These are phyloP conservation scores for Narcine bancroftii DNA, from an alignment of 2,113 vertebrate genomes.

Conservation along the genomic window DNA sequence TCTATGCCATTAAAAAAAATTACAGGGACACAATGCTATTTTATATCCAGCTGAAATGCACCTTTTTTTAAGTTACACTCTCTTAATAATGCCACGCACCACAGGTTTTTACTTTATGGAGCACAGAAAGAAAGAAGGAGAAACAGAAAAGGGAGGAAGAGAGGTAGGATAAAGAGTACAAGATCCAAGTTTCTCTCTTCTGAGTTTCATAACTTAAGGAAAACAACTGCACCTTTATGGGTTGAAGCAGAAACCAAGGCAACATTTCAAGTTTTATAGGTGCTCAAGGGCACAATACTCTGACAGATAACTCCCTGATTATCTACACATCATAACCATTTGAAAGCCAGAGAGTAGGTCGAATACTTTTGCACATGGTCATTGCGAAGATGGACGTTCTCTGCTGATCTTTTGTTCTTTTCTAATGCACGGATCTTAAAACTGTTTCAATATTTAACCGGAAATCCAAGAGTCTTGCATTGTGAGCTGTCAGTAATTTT, in stretches of 20 bases:
- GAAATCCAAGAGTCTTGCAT: not conserved
- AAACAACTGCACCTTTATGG: not conserved
- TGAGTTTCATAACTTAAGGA: not conserved
- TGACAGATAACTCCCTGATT: not conserved
- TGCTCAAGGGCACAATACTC: not conserved
- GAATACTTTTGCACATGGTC: not conserved
- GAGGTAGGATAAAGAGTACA: not conserved
- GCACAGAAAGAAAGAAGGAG: not conserved
- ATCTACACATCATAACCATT: not conserved
- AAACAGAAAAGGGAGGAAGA: not conserved
- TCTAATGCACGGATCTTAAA: not conserved
- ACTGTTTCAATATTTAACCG: not conserved
- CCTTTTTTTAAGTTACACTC: not conserved
- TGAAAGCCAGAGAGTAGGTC: not conserved
- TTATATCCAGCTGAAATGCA: not conserved
- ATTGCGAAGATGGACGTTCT: not conserved
- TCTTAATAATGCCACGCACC: not conserved
- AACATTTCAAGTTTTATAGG: slow-evolving; percentile 14
- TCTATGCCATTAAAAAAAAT: not conserved
- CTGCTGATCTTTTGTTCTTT: not conserved
- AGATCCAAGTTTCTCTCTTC: not conserved
- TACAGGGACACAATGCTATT: not conserved
- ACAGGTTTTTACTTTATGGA: not conserved
- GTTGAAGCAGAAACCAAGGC: not conserved
- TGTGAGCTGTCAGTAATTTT: not conserved